Evolutionary conservation across 2,113 vertebrate genomes (phyloP).

Genomic region (Vanacampus margaritifer): DNA sequence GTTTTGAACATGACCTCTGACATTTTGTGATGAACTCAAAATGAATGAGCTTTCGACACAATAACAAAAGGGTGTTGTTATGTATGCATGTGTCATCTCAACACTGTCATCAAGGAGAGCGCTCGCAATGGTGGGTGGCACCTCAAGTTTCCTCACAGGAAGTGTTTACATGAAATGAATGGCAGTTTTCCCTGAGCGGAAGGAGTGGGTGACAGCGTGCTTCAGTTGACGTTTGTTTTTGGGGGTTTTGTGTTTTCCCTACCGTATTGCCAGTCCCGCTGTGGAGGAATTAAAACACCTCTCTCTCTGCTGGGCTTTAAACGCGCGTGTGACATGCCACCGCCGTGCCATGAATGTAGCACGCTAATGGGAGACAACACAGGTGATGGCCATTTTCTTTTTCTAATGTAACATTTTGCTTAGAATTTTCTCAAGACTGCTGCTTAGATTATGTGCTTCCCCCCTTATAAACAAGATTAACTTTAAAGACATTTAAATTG

Average conservation of each 20-base stretch:
- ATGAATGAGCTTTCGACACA: neutral
- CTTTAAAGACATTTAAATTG: too few species aligned
- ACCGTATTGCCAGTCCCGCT: neutral
- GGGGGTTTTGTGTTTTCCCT: neutral
- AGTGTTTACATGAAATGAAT: slow-evolving; percentile 53
- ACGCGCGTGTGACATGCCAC: neutral
- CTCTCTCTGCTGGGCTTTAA: slow-evolving; percentile 19
- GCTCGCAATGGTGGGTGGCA: slow-evolving; percentile 51
- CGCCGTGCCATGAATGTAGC: neutral
- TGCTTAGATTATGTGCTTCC: neutral
- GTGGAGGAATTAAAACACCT: neutral
- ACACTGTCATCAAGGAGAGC: neutral
- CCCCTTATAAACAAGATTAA: neutral
- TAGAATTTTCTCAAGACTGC: neutral
- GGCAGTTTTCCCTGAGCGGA: slow-evolving; percentile 57
- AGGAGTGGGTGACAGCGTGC: slow-evolving; percentile 57
- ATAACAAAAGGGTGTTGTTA: neutral
- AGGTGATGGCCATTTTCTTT: slow-evolving; percentile 1
- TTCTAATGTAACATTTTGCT: neutral
- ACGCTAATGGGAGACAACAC: slow-evolving; percentile 1
- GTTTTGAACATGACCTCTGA: neutral
- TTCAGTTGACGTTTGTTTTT: neutral
- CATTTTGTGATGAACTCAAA: neutral
- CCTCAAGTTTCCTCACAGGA: slow-evolving; percentile 60
- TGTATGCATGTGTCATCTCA: neutral